Conservation (phyloP, 2,888 invertebrate species). For the Eubasilissa splendida region DNA sequence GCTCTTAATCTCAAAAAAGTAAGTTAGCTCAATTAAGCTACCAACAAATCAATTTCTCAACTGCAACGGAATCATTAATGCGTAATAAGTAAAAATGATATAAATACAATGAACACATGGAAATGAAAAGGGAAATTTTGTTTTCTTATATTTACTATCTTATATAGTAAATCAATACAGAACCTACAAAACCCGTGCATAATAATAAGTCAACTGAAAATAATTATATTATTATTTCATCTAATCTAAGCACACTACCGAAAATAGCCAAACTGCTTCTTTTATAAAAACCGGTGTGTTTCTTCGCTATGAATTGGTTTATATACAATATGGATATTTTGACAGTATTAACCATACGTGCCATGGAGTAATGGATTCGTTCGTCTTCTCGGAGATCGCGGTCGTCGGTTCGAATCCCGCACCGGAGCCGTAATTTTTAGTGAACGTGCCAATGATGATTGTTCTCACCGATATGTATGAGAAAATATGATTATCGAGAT, state of each 20-base stretch:
- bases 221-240: too few relatives aligned
- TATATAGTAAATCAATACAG: too few relatives aligned
- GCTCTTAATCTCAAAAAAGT: too few relatives aligned
- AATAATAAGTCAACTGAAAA: not conserved
- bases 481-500: conserved; percentile 42
- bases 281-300: not conserved
- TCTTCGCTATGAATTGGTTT: not conserved
- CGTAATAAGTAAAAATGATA: too few relatives aligned
- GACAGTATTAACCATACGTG: not conserved
- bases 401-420: conserved; percentile 23
- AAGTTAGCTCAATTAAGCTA: too few relatives aligned
- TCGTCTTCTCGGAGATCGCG: not conserved
- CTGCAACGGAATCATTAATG: too few relatives aligned
- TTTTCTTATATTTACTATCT: too few relatives aligned
- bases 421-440: not conserved
- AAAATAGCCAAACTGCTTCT: not conserved
- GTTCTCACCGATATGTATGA: conserved; percentile 44
- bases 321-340: not conserved
- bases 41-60: too few relatives aligned
- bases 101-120: too few relatives aligned
- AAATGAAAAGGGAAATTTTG: too few relatives aligned
- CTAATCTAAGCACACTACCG: not conserved
- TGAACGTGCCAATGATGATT: conserved; percentile 40
- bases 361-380: not conserved
- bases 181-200: too few relatives aligned